Conservation (phyloP, 2,888 invertebrate genomes). For the Cephus pulcher region DNA sequence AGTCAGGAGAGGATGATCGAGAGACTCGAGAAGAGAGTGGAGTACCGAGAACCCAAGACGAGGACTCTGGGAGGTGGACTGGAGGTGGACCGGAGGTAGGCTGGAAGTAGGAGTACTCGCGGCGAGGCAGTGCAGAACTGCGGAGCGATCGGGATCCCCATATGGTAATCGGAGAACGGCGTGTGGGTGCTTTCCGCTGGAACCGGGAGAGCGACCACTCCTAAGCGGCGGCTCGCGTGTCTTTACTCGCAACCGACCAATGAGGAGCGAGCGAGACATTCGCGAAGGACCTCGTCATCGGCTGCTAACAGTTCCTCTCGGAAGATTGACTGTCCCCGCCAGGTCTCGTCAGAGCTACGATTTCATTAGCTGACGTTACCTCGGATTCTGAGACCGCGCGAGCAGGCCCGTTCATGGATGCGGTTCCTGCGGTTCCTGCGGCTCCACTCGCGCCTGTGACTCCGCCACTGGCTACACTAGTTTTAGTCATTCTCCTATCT, state of each 20-base stretch:
- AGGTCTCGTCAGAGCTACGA: not conserved
- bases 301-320: not conserved
- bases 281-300: constrained; percentile 7
- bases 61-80: not conserved
- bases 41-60: not conserved
- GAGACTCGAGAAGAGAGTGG: not conserved
- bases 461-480: not conserved
- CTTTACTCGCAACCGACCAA: constrained; percentile 31
- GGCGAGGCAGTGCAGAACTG: constrained; percentile 39
- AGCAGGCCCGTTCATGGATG: not conserved
- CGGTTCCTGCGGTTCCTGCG: not conserved
- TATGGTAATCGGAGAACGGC: constrained; percentile 59
- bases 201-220: constrained; percentile 31
- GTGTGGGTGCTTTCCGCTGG: constrained; percentile 57
- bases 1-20: not conserved
- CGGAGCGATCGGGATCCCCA: constrained; percentile 55
- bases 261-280: constrained; percentile 21
- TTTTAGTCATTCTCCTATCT: not conserved
- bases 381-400: not conserved
- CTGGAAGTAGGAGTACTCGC: not conserved
- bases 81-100: not conserved
- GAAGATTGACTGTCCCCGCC: not conserved
- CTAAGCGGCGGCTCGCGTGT: constrained; percentile 17
- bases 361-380: not conserved
- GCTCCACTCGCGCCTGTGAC: not conserved